Conservation (phyloP, 2,888 invertebrate genomes). For the Yponomeuta malinellus region DNA sequence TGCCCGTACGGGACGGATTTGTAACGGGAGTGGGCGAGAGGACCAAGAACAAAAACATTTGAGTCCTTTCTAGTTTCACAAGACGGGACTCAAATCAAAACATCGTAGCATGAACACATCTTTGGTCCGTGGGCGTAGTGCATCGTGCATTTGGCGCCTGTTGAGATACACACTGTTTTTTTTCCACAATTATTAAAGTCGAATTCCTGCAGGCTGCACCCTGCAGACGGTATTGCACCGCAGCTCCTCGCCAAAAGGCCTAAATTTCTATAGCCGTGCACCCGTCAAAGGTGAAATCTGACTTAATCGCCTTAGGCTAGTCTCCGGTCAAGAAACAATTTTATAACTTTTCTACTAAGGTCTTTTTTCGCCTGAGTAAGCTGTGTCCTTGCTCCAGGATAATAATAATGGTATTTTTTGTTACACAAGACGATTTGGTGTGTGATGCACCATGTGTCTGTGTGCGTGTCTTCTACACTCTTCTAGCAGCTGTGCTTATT, state of each 20-base stretch:
- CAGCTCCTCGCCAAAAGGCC: slow-evolving; percentile 26
- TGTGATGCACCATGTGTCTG: slow-evolving; percentile 56
- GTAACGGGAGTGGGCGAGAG: no score
- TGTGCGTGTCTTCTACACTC: slow-evolving; percentile 46
- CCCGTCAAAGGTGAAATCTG: slow-evolving; percentile 53
- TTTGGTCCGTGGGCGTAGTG: slow-evolving; percentile 42
- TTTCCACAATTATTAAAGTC: slow-evolving; percentile 63
- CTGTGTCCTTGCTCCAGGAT: slow-evolving; percentile 53
- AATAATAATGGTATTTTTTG: slow-evolving; percentile 71
- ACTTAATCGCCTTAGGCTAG: slow-evolving; percentile 53
- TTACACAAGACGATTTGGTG: slow-evolving; percentile 55
- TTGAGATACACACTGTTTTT: slow-evolving; percentile 51
- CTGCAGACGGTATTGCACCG: slow-evolving; percentile 31
- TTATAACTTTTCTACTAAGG: slow-evolving; percentile 27
- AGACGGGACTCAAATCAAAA: background rate
- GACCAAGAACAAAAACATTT: no score
- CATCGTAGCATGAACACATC: background rate
- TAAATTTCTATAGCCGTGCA: slow-evolving; percentile 27
- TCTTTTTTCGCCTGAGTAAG: slow-evolving; percentile 28
- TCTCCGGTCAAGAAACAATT: slow-evolving; percentile 22
- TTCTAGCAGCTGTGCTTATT: slow-evolving; percentile 72
- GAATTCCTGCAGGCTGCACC: slow-evolving; percentile 42
- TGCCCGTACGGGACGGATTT: no score
- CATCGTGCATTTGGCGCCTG: slow-evolving; percentile 70
- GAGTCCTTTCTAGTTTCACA: no score